Evolutionary conservation across 2,888 invertebrate genomes (phyloP).

Genomic region (Mesoligia furuncula): DNA sequence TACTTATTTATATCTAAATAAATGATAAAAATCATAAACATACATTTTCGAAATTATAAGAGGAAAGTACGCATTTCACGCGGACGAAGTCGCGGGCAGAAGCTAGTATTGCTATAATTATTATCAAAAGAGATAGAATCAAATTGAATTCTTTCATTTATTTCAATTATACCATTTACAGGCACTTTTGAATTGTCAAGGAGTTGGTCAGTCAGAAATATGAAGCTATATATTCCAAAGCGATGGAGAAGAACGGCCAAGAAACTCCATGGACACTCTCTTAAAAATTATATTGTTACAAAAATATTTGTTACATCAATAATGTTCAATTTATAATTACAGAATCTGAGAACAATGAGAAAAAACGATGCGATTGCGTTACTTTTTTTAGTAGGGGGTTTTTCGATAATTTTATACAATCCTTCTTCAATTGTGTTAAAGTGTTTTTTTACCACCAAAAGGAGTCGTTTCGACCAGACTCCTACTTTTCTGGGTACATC

Average conservation of each 20-base stretch:
- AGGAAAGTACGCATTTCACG: too few relatives aligned
- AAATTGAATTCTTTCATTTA: neutral
- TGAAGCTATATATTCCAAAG: neutral
- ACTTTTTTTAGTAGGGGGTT: too few relatives aligned
- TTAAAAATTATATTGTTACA: too few relatives aligned
- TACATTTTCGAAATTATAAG: too few relatives aligned
- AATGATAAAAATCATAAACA: too few relatives aligned
- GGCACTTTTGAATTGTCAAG: neutral
- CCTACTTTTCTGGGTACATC: too few relatives aligned
- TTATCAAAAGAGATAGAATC: constrained; percentile 8
- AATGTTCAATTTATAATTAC: neutral
- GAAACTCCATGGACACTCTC: too few relatives aligned
- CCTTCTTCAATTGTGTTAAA: neutral
- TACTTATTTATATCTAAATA: too few relatives aligned
- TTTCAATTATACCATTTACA: neutral
- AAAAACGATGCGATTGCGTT: neutral
- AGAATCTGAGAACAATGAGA: neutral
- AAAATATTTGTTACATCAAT: neutral
- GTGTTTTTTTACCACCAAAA: too few relatives aligned
- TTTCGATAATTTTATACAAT: neutral
- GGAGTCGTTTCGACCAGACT: too few relatives aligned
- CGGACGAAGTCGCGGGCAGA: too few relatives aligned
- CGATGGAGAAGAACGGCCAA: neutral
- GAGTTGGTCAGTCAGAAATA: neutral
- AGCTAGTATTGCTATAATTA: constrained; percentile 25